Evolutionary conservation across 2,113 vertebrate genomes (phyloP), one percentile per base, ranked within the genome.

Genomic region (Gorsachius goisagi): DNA sequence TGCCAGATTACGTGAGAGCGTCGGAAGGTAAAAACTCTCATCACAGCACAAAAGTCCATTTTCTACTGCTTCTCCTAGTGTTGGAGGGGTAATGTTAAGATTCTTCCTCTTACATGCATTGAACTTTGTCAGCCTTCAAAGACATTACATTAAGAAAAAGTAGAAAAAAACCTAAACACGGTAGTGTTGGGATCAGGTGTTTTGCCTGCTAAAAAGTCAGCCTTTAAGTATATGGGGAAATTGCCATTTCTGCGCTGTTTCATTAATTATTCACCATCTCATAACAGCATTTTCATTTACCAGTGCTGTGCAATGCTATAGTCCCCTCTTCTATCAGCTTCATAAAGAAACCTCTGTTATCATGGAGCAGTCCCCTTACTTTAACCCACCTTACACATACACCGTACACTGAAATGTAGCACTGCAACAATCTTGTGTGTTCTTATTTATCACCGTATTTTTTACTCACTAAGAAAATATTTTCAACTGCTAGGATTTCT

Each of bases 121-220:
- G 28, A 87, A 72, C 50, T 74, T 81, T 39, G 12, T 33, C 52
- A 85, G 11, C 24, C 49, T 72, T 81, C 3, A 5, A 79, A 75
- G 26, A 53, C 1, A 12, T 32, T 71, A 33, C 23, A 33, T 69
- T 33, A 32, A 72, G n/a, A 41, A 76, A 53, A 47, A 9, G 1
- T 6, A 39, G 11, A n/a, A 50, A 15, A 53, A 58, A 7, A 7
- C 14, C 11, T 9, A 64, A 89, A 19, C 18, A 27, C 0, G 0
- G 3, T 44, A 58, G 8, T 39, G 9, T 16, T 75, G 5, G 12
- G 8, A 81, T 81, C 32, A 45, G 55, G 47, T 12, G 1, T 52
- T 86, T 52, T 78, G 9, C 27, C 50, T 56, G 32, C 68, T 5
- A 88, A 85, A 74, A 47, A 9, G 2, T 52, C 39, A 77, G 20